A percentile compares a stretch with the other conserved stretches of the same genome.
These are phyloP conservation scores for Borostomias antarcticus DNA, from an alignment of 2,797 vertebrate species.

Conservation along the genomic window DNA sequence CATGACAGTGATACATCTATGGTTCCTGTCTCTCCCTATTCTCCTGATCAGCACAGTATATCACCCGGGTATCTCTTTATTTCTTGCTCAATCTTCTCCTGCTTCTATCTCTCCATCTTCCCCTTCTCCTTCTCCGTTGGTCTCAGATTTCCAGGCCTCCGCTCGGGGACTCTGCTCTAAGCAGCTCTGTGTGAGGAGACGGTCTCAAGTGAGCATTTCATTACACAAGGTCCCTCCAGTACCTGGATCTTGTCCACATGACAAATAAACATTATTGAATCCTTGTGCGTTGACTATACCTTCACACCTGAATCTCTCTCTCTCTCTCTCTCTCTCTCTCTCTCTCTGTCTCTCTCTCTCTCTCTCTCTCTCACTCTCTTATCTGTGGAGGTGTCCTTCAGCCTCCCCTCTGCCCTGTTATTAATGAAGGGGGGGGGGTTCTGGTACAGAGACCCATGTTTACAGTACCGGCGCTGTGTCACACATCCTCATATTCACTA, in stretches of 20 bases:
- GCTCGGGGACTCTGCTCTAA: neutral
- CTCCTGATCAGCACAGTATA: too few species aligned
- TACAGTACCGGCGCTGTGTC: conserved; percentile 53
- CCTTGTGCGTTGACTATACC: neutral
- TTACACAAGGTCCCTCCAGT: too few species aligned
- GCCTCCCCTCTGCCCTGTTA: neutral
- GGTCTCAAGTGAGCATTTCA: too few species aligned
- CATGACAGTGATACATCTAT: conserved; percentile 56
- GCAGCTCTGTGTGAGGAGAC: too few species aligned
- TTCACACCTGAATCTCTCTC: conserved; percentile 13
- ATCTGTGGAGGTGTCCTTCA: neutral
- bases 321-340: neutral
- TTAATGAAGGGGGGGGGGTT: neutral
- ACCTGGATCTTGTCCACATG: too few species aligned
- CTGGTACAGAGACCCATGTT: conserved; percentile 16
- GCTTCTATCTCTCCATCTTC: conserved; percentile 24
- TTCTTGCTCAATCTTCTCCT: conserved; percentile 5
- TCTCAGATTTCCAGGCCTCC: conserved; percentile 46
- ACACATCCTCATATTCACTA: conserved; percentile 54
- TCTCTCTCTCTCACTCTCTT: neutral
- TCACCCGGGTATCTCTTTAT: conserved; percentile 6
- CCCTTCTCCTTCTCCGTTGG: conserved; percentile 44
- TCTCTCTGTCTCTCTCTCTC: neutral
- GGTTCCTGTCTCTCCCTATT: conserved; percentile 26
- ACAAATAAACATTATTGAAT: too few species aligned